Base-by-base conservation (phyloP, 2,888 invertebrate species). In the Acrobasis suavella region DNA sequence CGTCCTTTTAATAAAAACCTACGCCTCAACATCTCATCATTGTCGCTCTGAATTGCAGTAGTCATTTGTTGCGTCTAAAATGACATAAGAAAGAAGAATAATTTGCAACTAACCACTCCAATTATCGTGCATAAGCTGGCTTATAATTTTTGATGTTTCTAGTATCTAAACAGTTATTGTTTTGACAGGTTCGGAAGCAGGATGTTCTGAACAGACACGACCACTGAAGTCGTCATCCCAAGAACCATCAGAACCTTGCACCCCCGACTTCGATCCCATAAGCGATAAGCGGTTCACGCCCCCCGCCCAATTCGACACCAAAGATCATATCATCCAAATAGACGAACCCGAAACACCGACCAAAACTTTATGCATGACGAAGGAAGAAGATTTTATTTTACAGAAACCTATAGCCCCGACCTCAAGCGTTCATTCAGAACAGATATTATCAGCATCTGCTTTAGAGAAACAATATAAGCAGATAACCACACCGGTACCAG, bases 371-470 rank as follows among this genome's bases (percentile, higher is more conserved):
- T 87, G 84, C 70, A 87, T 88, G 63, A 86, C 86, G 0, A 78
- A 84, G 66, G 85, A 83, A 63, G 90, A 89, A 69, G 88, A 87
- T 54, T 76, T 70, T 0, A 80, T 75, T 5, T 72, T 87, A 32
- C 88, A 87, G 55, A 87, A 87, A 72, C 90, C 89, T 0, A 80
- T 88, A 2, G 82, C 86, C n/a, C 88, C 91, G 8, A 84, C 87
- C 14, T 81, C 86, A 1, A 87, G 82, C 52, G 61, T 79, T 2
- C 69, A 69, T 50, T 80, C 86, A 0, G 89, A 91, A 69, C 87
- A 88, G 69, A 89, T 92, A 42, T 71, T 92, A 3, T 91, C 92
- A 38, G 91, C 89, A 12, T 70, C 86, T 0, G 77, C 84, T 58
- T 76, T 91, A 62, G 87, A 89, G 66, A 68, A 77, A 9, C 83